Evolutionary conservation across 2,113 vertebrate genomes (phyloP).

Genomic region (Butastur rufipennis): DNA sequence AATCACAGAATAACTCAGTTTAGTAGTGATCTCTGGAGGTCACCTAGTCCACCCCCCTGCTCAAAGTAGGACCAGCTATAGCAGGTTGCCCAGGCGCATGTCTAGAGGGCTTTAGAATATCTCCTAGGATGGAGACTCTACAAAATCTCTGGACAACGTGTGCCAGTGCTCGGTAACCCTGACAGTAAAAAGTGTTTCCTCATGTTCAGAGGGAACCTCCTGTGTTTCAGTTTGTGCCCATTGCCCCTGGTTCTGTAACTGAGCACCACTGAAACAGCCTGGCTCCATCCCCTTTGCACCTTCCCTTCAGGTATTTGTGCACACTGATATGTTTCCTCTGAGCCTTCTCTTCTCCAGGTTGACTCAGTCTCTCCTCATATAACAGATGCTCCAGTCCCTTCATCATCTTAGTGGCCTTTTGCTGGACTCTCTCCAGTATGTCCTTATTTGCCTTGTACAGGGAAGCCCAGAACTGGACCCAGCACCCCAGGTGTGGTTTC

Average conservation of each 20-base stretch:
- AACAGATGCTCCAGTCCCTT: not conserved
- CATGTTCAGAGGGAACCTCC: not conserved
- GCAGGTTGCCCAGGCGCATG: not conserved
- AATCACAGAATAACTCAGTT: not conserved
- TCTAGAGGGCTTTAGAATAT: not conserved
- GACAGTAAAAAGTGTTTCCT: not conserved
- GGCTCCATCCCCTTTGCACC: not conserved
- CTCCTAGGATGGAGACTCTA: not conserved
- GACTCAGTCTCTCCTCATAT: not conserved
- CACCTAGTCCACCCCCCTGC: not conserved
- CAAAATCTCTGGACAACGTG: not conserved
- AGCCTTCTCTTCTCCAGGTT: not conserved
- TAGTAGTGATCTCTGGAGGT: not conserved
- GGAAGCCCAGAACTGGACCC: not conserved
- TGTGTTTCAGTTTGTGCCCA: not conserved
- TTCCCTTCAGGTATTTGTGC: not conserved
- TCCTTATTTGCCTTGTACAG: not conserved
- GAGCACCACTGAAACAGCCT: not conserved
- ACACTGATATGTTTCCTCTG: not conserved
- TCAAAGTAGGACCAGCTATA: not conserved
- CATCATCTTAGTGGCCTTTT: not conserved
- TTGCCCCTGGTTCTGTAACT: not conserved
- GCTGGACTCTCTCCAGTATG: too few relatives aligned
- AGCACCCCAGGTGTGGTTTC: not conserved
- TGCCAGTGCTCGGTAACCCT: not conserved